Conservation (phyloP, 2,113 vertebrate species). For the Gasterosteus aculeatus region DNA sequence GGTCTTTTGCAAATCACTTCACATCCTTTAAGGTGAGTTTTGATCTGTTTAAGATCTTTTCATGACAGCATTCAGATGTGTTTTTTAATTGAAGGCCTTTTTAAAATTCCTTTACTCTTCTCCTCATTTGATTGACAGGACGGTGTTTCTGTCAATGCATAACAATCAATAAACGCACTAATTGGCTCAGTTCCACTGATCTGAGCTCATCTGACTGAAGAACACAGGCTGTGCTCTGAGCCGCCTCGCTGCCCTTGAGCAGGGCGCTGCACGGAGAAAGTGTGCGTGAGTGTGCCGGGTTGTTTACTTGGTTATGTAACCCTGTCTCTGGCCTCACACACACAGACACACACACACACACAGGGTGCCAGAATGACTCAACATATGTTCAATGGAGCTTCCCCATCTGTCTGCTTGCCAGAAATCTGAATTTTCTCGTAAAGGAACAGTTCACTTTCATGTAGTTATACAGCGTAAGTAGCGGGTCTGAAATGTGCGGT, state of each 20-base stretch:
- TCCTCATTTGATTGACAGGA: background rate
- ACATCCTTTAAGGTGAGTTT: too few relatives aligned
- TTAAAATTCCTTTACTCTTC: too few relatives aligned
- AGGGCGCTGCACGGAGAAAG: conserved; percentile 7
- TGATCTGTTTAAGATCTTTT: background rate
- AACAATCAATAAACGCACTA: background rate
- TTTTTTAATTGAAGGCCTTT: background rate
- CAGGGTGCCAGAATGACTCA: conserved; percentile 40
- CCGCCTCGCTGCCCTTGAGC: conserved; percentile 41
- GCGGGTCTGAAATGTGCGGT: too few relatives aligned
- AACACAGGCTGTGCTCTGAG: conserved; percentile 20
- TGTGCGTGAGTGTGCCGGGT: conserved; percentile 21
- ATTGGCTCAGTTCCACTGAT: background rate
- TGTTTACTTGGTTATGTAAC: conserved; percentile 50
- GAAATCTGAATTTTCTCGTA: conserved; percentile 4
- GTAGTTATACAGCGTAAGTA: background rate
- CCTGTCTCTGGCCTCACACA: conserved; percentile 1
- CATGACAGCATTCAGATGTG: background rate
- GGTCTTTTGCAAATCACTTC: too few relatives aligned
- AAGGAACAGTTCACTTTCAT: background rate
- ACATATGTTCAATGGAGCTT: conserved; percentile 53
- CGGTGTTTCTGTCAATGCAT: background rate
- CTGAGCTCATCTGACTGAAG: background rate
- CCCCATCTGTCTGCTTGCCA: conserved; percentile 43
- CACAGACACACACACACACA: conserved; percentile 19